Evolutionary conservation across 1,140 invertebrate genomes (phyloP).

Genomic region (Psix sp.): DNA sequence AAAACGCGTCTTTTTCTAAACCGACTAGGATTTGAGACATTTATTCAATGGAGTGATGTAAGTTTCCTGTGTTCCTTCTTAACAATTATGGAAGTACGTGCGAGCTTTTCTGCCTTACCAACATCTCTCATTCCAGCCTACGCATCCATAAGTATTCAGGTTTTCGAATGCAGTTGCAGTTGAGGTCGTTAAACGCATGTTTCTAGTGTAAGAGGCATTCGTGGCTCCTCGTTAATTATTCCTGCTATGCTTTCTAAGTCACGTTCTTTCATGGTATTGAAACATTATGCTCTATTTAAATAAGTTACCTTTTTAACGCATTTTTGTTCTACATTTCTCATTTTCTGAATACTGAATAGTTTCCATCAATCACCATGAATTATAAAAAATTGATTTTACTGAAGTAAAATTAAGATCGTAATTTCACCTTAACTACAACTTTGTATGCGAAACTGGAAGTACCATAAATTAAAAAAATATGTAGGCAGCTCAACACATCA

Average conservation of each 20-base stretch:
- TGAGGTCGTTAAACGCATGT: conserved; percentile 69
- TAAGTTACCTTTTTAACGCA: conserved; percentile 24
- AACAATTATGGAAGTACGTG: conserved; percentile 73
- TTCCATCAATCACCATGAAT: conserved; percentile 43
- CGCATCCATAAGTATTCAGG: conserved; percentile 58
- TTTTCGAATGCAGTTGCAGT: conserved; percentile 54
- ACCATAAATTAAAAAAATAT: no score
- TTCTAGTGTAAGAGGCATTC: conserved; percentile 60
- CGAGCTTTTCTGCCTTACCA: conserved; percentile 49
- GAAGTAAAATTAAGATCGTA: no score
- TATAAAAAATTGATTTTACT: no score
- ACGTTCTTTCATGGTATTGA: conserved; percentile 56
- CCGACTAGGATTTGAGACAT: conserved; percentile 52
- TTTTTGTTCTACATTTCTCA: conserved; percentile 21
- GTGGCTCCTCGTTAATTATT: conserved; percentile 70
- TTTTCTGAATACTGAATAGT: conserved; percentile 16
- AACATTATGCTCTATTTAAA: conserved; percentile 50
- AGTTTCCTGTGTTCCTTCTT: conserved; percentile 62
- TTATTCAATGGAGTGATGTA: conserved; percentile 64
- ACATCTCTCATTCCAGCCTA: conserved; percentile 39
- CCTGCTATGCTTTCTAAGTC: conserved; percentile 58
- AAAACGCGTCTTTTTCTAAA: conserved; percentile 45
- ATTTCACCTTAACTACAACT: no score
- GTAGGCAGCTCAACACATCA: no score
- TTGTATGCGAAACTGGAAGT: no score